Conservation (phyloP, 2,888 invertebrate genomes). For the Diadegma fenestrale region DNA sequence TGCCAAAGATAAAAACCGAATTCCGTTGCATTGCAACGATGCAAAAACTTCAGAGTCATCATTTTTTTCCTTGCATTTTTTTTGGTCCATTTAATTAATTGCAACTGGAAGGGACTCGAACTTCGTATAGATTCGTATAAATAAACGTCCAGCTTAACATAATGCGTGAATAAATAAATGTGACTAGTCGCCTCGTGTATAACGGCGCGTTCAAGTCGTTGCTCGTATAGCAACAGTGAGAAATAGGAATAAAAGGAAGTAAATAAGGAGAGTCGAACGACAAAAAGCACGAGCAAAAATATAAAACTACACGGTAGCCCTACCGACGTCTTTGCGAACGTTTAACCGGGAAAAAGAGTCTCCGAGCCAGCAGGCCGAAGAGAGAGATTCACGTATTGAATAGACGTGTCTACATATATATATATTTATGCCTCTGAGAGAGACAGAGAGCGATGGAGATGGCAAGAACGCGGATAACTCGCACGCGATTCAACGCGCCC, state of each 20-base stretch:
- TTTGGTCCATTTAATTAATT: neutral
- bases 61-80: too few species aligned
- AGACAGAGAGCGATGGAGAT: conserved; percentile 35
- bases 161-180: neutral
- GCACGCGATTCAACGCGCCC: conserved; percentile 69
- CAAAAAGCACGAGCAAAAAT: conserved; percentile 17
- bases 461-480: conserved; percentile 62
- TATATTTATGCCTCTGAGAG: neutral
- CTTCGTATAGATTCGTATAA: neutral
- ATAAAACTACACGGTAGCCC: conserved; percentile 41
- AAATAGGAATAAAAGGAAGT: conserved; percentile 38
- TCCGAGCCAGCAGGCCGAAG: neutral
- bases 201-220: conserved; percentile 53
- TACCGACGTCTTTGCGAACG: conserved; percentile 48
- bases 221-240: conserved; percentile 32
- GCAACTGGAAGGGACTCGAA: neutral
- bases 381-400: conserved; percentile 55
- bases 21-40: too few species aligned
- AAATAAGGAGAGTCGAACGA: conserved; percentile 28
- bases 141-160: neutral
- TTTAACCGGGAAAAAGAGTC: conserved; percentile 53
- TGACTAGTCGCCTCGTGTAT: conserved; percentile 23
- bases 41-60: too few species aligned
- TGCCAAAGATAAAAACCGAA: too few species aligned
- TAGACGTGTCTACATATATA: neutral